Evolutionary conservation across 2,113 vertebrate species (phyloP).

Genomic region (Coturnix japonica): DNA sequence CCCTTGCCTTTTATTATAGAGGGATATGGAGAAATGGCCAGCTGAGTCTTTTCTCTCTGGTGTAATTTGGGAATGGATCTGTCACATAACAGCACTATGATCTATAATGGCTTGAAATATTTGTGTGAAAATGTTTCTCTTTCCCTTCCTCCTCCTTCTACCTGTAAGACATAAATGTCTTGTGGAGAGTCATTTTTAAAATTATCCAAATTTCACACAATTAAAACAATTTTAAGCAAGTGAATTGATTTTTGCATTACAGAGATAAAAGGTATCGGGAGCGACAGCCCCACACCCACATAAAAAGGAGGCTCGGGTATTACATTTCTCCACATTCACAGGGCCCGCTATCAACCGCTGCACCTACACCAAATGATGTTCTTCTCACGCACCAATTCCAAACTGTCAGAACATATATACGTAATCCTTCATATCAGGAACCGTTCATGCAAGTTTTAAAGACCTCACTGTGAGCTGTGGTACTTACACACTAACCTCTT

Average conservation of each 20-base stretch:
- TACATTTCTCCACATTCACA: neutral
- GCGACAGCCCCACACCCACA: neutral
- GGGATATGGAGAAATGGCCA: neutral
- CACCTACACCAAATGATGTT: neutral
- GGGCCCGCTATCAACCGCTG: neutral
- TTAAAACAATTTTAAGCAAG: neutral
- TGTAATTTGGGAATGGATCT: conserved; percentile 17
- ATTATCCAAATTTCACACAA: neutral
- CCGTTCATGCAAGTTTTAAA: conserved; percentile 22
- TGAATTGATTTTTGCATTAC: neutral
- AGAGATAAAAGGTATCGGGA: neutral
- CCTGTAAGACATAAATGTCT: neutral
- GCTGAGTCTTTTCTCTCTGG: neutral
- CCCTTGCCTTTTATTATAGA: neutral
- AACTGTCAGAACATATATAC: conserved; percentile 34
- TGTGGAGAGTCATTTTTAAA: neutral
- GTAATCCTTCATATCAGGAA: neutral
- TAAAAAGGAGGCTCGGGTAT: neutral
- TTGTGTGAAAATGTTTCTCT: neutral
- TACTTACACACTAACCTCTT: neutral
- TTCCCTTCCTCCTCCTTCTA: neutral
- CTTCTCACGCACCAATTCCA: neutral
- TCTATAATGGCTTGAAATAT: neutral
- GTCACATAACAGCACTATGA: neutral
- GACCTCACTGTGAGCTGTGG: neutral